Base-by-base conservation (phyloP, 2,797 vertebrate species). In the Neopelma chrysocephalum region DNA sequence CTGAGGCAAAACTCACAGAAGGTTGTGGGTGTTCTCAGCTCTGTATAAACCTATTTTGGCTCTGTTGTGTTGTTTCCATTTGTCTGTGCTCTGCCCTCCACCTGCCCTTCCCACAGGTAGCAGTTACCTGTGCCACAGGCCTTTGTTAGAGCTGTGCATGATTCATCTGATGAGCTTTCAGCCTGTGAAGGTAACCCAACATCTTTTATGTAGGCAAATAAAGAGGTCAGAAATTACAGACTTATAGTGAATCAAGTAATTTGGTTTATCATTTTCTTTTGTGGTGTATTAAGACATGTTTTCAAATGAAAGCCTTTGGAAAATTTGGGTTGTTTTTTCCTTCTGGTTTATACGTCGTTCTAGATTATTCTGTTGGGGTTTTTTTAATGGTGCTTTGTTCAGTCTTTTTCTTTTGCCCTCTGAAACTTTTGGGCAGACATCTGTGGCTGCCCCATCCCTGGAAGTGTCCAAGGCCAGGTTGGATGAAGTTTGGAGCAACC, bases 401-500 rank as follows among this genome's bases (percentile, higher is more conserved):
- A 38, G 12, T 32, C 26, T 25, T 77, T 5, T 12, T 62, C 65
- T 72, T 38, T 75, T 58, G 42, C 57, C 9, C 38, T 38, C 38
- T 42, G n/a, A 38, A 50, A 36, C 27, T 29, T 89, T 25, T 50
- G 36, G 56, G 48, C 42, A 53, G 4, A 15, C 5, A 2, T 42
- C 42, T 75, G 40, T 14, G 61, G 31, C 47, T 89, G 61, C 6
- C 27, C 15, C 56, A n/a, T 70, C 50, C 71, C 72, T 83, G 64
- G 43, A 0, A 77, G 20, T 82, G 50, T 0, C 32, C 50, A 20
- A 50, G 9, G 23, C 11, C 32, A 43, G 56, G 9, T 0, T 77
- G 50, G 64, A 36, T 0, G 0, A 4, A 6, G 12, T 32, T 82
- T 11, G 8, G 87, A 64, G 50, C 57, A 40, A 0, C 19, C 51